Conservation (phyloP, 2,888 invertebrate species). For the Aporophyla nigra region DNA sequence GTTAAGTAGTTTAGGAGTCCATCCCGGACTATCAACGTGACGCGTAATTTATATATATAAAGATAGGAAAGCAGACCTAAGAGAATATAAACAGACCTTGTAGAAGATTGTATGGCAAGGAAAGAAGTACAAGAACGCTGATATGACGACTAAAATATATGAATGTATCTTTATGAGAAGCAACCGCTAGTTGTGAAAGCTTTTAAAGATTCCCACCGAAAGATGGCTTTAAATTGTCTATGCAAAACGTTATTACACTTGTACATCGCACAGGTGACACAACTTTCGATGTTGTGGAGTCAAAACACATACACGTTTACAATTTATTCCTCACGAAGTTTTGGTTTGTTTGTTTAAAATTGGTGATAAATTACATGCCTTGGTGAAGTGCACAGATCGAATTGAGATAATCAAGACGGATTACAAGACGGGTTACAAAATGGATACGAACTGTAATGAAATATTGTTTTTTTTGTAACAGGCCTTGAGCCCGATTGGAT, state of each 20-base stretch:
- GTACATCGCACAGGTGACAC: slow-evolving; percentile 10
- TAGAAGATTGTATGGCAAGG: neutral
- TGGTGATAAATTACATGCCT: slow-evolving; percentile 33
- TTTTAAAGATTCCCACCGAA: slow-evolving; percentile 18
- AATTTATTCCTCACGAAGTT: slow-evolving; percentile 55
- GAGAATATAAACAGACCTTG: neutral
- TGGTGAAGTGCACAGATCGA: slow-evolving; percentile 3
- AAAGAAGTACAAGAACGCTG: neutral
- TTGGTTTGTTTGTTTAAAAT: slow-evolving; percentile 46
- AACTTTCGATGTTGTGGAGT: slow-evolving; percentile 34
- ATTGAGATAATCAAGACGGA: neutral
- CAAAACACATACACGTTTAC: slow-evolving; percentile 46
- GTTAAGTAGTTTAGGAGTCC: no score
- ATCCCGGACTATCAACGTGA: no score
- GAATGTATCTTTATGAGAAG: no score
- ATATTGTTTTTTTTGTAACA: no score
- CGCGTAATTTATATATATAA: no score
- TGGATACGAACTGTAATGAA: neutral
- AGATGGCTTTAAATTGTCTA: neutral
- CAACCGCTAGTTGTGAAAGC: neutral
- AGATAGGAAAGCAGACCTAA: no score
- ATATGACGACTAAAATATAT: neutral
- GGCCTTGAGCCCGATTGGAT: no score
- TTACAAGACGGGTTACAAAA: neutral
- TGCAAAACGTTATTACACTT: slow-evolving; percentile 7